Conservation (phyloP, 2,888 invertebrate genomes). For the Cyclophora punctaria region DNA sequence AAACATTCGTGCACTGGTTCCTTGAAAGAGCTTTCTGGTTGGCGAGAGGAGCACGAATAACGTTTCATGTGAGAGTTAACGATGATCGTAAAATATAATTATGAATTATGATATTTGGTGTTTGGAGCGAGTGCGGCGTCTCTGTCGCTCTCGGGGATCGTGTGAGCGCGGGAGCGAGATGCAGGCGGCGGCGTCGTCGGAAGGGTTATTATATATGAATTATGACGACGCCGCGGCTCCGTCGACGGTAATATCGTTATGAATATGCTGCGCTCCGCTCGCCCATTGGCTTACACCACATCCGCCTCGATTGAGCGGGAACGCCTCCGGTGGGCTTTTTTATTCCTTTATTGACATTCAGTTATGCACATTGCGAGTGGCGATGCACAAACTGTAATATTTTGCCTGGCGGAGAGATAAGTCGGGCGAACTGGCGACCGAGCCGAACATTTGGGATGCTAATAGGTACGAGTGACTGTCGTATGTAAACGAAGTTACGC, state of each 20-base stretch:
- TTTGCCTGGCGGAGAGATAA: conserved; percentile 65
- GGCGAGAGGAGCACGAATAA: conserved; percentile 45
- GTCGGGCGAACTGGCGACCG: conserved; percentile 59
- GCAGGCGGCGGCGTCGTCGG: conserved; percentile 59
- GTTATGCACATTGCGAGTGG: conserved; percentile 71
- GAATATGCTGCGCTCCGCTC: conserved; percentile 69
- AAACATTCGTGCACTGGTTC: conserved; percentile 20
- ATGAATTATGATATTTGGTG: conserved; percentile 71
- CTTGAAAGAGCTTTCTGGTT: conserved; percentile 9
- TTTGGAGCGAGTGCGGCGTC: conserved; percentile 49
- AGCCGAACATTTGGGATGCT: conserved; percentile 72
- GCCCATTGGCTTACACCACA: conserved; percentile 70
- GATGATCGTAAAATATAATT: conserved; percentile 60
- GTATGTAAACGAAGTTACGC: conserved; percentile 74
- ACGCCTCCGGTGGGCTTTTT: conserved; percentile 71
- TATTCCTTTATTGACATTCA: conserved; percentile 73
- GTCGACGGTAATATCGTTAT: conserved; percentile 74
- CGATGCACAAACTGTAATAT: conserved; percentile 73
- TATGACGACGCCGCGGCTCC: conserved; percentile 71
- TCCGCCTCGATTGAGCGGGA: conserved; percentile 67
- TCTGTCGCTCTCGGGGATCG: conserved; percentile 45
- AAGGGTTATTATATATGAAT: conserved; percentile 77
- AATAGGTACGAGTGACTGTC: conserved; percentile 62
- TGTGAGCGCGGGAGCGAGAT: conserved; percentile 49
- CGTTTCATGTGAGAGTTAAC: conserved; percentile 36